Base-by-base conservation (phyloP, 2,888 invertebrate species). In the Lasioglossum oenotherae region DNA sequence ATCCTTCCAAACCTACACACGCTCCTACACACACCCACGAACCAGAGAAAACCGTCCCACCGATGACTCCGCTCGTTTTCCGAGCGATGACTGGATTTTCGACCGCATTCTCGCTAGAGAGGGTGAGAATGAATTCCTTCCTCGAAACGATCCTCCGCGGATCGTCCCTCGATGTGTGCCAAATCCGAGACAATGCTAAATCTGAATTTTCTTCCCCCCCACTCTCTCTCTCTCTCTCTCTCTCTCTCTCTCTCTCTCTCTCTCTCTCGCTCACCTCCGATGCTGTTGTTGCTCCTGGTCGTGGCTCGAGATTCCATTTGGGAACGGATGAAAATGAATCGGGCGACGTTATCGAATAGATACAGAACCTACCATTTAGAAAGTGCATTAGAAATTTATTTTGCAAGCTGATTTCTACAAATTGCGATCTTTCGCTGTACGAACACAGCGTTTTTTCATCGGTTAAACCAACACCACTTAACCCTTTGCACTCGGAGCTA, bases 1-100 rank as follows among this genome's bases (percentile, higher is more conserved):
- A 35, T 67, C 67, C 35, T 67, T 67, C 35, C 35, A 10, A 35
- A 67, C 31, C 64, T 31, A 64, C 27, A 31, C 16, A 31, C 27
- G 16, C 27, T 4, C 12, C 12, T 12, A 27, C 57, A 27, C 60
- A 27, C 14, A 60, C 14, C 27, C 60, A 64, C 14, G 23, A 64
- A 14, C 16, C 27, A 6, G 16, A 64, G 60, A 67, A 64, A 67
- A 31, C 67, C 67, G 35, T 3, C 67, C 72, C 49, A 14, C 60
- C 82, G 60, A 85, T 64, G 78, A 41, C 14, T 46, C 23, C 35
- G 41, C 74, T 44, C 19, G 35, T 19, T 53, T 84, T 79, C 69
- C 75, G 23, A 46, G 19, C 53, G 67, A 69, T 69, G 69, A 57
- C 67, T 41, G 19, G 49, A 57, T 60, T 57, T 23, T 60, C 38